Conservation (phyloP, 2,113 vertebrate species). For the Cheilinus undulatus region DNA sequence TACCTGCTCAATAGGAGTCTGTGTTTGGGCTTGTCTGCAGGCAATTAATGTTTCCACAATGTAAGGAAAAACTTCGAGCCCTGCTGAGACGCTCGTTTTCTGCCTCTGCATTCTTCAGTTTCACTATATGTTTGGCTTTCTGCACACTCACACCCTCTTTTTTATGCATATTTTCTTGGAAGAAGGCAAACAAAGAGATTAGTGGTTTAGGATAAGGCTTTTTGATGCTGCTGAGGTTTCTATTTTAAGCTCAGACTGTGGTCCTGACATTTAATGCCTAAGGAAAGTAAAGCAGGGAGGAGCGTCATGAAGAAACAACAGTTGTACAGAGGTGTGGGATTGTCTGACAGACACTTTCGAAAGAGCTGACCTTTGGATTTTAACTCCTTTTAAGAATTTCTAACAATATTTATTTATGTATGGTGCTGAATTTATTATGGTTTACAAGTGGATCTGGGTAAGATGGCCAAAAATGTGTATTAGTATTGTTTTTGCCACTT, state of each 20-base stretch:
- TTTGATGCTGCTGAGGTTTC: constrained; percentile 58
- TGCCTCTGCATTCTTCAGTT: constrained; percentile 1
- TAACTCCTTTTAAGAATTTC: too few species aligned
- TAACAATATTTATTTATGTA: too few species aligned
- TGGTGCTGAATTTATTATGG: too few species aligned
- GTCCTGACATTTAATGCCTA: constrained; percentile 50
- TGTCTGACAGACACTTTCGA: constrained; percentile 11
- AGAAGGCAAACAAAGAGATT: constrained; percentile 51
- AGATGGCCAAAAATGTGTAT: too few species aligned
- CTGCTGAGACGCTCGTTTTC: constrained; percentile 20
- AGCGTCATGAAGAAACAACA: constrained; percentile 16
- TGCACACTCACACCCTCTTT: constrained; percentile 29
- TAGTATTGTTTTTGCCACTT: too few species aligned
- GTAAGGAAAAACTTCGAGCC: constrained; percentile 45
- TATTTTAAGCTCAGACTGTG: constrained; percentile 62
- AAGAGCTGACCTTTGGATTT: constrained; percentile 1
- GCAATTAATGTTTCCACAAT: constrained; percentile 66
- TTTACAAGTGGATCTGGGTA: too few species aligned
- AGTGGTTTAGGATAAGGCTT: constrained; percentile 60
- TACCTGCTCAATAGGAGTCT: constrained; percentile 58
- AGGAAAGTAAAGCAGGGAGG: constrained; percentile 29
- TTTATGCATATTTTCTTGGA: constrained; percentile 32
- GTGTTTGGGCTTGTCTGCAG: constrained; percentile 62
- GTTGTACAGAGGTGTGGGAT: constrained; percentile 26
- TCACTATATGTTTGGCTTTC: constrained; percentile 32